A percentile compares a stretch with the other conserved stretches of the same genome.
Conservation (phyloP, 2,888 invertebrate genomes). For the Steinernema carpocapsae region DNA sequence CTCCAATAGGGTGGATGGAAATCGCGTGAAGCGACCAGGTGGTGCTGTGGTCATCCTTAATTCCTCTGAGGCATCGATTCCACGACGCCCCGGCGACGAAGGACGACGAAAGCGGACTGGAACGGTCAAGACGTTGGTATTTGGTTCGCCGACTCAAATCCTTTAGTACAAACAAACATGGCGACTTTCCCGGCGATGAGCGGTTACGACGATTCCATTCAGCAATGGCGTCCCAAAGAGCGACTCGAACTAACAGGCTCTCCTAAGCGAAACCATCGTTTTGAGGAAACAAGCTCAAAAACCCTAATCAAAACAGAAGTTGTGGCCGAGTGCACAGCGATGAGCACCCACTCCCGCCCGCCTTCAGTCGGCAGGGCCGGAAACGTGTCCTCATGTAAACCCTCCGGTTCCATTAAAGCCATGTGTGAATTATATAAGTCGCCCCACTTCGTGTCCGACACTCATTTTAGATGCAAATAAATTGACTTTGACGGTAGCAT, state of each 20-base stretch:
- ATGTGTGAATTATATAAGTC: conserved; percentile 26
- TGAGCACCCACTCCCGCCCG: not conserved
- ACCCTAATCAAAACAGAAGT: too few species aligned
- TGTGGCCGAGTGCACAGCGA: not conserved
- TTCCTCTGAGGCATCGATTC: not conserved
- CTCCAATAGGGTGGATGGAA: too few species aligned
- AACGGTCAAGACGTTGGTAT: conserved; percentile 9
- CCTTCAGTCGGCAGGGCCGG: not conserved
- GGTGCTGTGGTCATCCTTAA: not conserved
- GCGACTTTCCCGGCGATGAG: conserved; percentile 3
- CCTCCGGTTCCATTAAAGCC: conserved; percentile 19
- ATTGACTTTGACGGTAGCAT: conserved; percentile 33
- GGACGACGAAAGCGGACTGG: not conserved
- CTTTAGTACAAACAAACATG: conserved; percentile 22
- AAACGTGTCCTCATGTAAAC: conserved; percentile 18
- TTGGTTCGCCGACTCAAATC: not conserved
- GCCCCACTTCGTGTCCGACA: not conserved
- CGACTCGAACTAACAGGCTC: not conserved
- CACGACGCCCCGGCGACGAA: not conserved
- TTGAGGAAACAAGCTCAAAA: too few species aligned
- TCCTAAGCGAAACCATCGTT: not conserved
- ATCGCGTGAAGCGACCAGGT: not conserved
- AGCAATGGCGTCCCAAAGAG: not conserved
- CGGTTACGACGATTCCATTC: conserved; percentile 26
- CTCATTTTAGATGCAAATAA: conserved; percentile 31